These are phyloP conservation scores for Adelognathus sp. DNA, from an alignment of 2,888 invertebrate species.

Conservation along the genomic window DNA sequence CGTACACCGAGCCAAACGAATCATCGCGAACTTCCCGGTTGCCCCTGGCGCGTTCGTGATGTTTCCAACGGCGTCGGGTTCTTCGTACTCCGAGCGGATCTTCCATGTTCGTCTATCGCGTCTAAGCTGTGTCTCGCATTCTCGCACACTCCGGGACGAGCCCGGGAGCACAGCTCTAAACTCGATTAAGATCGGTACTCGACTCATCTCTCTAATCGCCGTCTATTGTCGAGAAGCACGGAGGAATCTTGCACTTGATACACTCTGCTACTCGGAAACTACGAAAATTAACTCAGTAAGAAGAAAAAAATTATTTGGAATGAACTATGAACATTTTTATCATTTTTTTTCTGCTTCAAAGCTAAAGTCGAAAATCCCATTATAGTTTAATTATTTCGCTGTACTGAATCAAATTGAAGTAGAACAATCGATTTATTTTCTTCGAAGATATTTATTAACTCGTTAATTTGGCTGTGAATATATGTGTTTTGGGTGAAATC, in stretches of 20 bases:
- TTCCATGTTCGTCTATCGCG: not conserved
- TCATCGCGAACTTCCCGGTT: conserved; percentile 12
- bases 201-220: conserved; percentile 59
- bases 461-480: no score
- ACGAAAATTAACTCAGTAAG: not conserved
- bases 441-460: no score
- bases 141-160: conserved; percentile 6
- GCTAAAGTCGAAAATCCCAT: no score
- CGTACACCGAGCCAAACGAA: not conserved
- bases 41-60: not conserved
- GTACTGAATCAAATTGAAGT: no score
- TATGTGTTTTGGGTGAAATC: no score
- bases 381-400: no score
- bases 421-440: no score
- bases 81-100: conserved; percentile 43
- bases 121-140: not conserved
- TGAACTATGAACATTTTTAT: not conserved
- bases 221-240: conserved; percentile 44
- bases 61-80: conserved; percentile 40
- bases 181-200: conserved; percentile 60
- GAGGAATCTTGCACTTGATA: conserved; percentile 3
- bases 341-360: not conserved
- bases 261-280: not conserved
- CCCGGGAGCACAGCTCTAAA: conserved; percentile 32
- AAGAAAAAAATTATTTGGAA: no score